These are phyloP conservation scores for Etheostoma cragini DNA, from an alignment of 2,113 vertebrate species.

Conservation along the genomic window DNA sequence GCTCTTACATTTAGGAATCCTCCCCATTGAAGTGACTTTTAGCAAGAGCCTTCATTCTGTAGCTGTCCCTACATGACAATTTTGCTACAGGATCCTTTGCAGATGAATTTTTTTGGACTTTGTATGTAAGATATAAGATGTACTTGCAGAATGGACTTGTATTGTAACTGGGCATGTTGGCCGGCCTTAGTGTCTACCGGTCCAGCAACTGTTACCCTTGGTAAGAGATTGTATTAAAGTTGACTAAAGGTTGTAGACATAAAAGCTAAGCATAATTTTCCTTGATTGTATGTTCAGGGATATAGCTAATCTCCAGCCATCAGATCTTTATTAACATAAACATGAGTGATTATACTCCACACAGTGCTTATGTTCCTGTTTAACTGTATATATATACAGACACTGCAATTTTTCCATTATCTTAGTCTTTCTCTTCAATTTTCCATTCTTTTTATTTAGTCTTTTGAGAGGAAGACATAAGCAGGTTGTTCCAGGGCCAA, in stretches of 20 bases:
- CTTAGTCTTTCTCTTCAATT: constrained; percentile 56
- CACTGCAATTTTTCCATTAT: constrained; percentile 51
- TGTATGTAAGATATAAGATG: neutral
- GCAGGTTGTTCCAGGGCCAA: constrained; percentile 78
- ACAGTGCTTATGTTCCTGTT: constrained; percentile 5
- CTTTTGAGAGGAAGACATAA: constrained; percentile 74
- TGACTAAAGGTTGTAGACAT: constrained; percentile 54
- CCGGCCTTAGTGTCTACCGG: constrained; percentile 1
- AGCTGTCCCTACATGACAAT: neutral
- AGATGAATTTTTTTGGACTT: neutral
- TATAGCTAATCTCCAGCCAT: constrained; percentile 53
- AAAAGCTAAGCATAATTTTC: constrained; percentile 35
- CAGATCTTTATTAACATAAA: constrained; percentile 60
- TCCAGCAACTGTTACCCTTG: constrained; percentile 17
- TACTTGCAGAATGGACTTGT: neutral
- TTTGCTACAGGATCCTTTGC: too few relatives aligned
- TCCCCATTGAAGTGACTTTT: constrained; percentile 2
- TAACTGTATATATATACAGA: constrained; percentile 37
- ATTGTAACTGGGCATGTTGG: neutral
- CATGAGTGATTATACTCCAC: constrained; percentile 32
- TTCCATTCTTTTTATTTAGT: constrained; percentile 81
- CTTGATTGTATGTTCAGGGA: constrained; percentile 60
- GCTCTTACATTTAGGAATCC: neutral
- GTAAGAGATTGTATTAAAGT: constrained; percentile 17
- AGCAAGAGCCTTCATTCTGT: neutral